Conservation (phyloP, 2,113 vertebrate species). For the Eclectus roratus region DNA sequence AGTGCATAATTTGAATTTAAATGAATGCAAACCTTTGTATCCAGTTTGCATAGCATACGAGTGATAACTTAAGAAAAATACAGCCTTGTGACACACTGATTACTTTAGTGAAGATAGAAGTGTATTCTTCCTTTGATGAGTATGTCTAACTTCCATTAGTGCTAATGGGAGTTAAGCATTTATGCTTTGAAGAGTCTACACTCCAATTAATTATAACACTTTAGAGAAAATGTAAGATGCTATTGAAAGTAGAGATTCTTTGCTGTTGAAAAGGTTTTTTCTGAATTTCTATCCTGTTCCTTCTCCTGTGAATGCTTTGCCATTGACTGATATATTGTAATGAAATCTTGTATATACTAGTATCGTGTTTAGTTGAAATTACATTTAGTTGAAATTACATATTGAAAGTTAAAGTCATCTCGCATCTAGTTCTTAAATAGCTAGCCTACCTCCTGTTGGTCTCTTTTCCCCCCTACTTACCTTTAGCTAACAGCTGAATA, state of each 20-base stretch:
- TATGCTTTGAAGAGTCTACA: conserved; percentile 16
- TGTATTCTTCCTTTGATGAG: conserved; percentile 35
- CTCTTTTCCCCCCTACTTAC: not conserved
- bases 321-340: not conserved
- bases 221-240: conserved; percentile 38
- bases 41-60: not conserved
- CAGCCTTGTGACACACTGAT: conserved; percentile 49
- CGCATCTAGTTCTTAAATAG: not conserved
- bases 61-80: conserved; percentile 44
- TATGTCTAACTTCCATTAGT: conserved; percentile 54
- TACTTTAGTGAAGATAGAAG: conserved; percentile 37
- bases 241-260: not conserved
- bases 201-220: conserved; percentile 56
- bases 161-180: conserved; percentile 44
- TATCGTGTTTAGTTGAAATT: not conserved
- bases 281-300: not conserved
- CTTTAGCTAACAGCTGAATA: conserved; percentile 36
- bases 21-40: conserved; percentile 56
- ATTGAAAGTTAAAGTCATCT: not conserved
- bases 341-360: not conserved
- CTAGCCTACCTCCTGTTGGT: not conserved
- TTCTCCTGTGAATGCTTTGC: not conserved
- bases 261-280: not conserved
- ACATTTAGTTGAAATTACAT: not conserved
- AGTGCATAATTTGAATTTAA: conserved; percentile 57